Evolutionary conservation across 1,140 invertebrate species (phyloP).

Genomic region (Galleria mellonella): DNA sequence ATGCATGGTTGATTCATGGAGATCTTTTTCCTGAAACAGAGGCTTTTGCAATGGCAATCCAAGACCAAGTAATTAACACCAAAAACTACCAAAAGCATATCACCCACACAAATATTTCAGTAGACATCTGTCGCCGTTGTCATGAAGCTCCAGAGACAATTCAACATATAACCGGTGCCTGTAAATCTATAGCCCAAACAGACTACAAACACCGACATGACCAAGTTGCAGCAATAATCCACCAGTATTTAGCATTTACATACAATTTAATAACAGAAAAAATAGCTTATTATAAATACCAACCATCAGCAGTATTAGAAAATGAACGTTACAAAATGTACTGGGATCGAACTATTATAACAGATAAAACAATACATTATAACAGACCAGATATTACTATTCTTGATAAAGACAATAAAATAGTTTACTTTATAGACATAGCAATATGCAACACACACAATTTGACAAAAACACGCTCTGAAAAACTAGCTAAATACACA

Average conservation of each 20-base stretch:
- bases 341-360: no score
- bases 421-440: no score
- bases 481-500: no score
- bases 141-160: neutral
- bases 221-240: neutral
- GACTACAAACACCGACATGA: neutral
- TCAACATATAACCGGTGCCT: neutral
- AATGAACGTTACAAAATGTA: no score
- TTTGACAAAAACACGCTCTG: no score
- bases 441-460: no score
- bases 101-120: neutral
- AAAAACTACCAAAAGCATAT: neutral
- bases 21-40: neutral
- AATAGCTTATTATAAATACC: no score
- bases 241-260: constrained; percentile 17
- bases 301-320: no score
- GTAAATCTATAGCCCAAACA: neutral
- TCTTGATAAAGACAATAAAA: no score
- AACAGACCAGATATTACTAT: no score
- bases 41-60: neutral
- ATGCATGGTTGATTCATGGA: neutral
- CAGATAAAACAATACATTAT: no score
- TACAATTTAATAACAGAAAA: no score
- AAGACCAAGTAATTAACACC: neutral
- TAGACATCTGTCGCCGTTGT: neutral